A percentile compares a stretch with the other conserved stretches of the same genome.
phyloP scores from a whole-genome alignment of 2,888 invertebrate genomes.

The Osmoderma eremita region DNA sequence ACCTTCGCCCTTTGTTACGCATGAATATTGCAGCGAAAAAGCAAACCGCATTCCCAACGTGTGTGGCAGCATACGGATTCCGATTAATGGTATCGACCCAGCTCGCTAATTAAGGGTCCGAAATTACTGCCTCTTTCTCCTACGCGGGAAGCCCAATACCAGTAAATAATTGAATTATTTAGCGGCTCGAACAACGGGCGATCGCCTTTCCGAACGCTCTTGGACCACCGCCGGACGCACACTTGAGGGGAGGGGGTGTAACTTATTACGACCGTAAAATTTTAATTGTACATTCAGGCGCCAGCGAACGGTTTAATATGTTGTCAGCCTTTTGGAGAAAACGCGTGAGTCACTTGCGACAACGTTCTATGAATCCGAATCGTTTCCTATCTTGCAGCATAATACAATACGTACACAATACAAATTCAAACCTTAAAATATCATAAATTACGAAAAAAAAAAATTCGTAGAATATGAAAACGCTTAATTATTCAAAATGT shows the following conservation, averaged over 20 bases:
- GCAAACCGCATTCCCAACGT: conserved; percentile 5
- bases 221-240: conserved; percentile 1
- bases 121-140: conserved; percentile 36
- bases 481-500: conserved; percentile 14
- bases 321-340: neutral
- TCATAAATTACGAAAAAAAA: no score
- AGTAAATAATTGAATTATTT: conserved; percentile 43
- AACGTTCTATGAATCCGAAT: no score
- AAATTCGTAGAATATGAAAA: no score
- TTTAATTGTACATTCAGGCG: conserved; percentile 17
- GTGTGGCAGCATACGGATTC: conserved; percentile 22
- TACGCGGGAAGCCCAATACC: conserved; percentile 38
- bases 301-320: neutral
- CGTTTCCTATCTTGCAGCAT: no score
- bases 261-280: conserved; percentile 26
- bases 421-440: no score
- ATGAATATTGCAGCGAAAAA: neutral
- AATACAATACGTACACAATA: no score
- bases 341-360: neutral
- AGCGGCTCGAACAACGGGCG: conserved; percentile 30
- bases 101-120: conserved; percentile 31
- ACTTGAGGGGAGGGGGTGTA: conserved; percentile 5
- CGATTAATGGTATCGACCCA: conserved; percentile 35
- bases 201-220: neutral
- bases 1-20: no score